These are phyloP conservation scores for Clepsis dumicolana DNA, from an alignment of 2,888 invertebrate genomes.

Conservation along the genomic window DNA sequence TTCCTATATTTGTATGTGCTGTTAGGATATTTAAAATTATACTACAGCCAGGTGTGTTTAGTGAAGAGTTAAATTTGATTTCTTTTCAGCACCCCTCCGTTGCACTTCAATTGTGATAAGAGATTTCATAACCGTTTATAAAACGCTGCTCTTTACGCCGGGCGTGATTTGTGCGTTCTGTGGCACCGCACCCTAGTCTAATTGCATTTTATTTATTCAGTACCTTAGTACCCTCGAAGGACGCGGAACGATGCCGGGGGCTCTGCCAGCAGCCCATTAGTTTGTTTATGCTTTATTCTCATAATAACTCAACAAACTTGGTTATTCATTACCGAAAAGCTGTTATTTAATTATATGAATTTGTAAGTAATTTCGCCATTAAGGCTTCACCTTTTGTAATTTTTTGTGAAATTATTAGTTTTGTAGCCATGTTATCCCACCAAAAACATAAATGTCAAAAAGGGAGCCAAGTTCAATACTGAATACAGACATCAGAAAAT, in stretches of 20 bases:
- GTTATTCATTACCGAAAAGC: constrained; percentile 34
- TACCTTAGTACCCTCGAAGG: constrained; percentile 64
- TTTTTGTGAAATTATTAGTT: too few species aligned
- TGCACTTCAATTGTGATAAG: constrained; percentile 51
- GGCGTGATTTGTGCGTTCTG: constrained; percentile 55
- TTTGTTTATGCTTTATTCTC: constrained; percentile 61
- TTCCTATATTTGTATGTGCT: constrained; percentile 18
- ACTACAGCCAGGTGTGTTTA: constrained; percentile 39
- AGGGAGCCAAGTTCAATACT: too few species aligned
- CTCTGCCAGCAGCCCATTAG: constrained; percentile 66
- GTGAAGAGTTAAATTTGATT: constrained; percentile 56
- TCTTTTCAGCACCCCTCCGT: constrained; percentile 58
- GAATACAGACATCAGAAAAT: too few species aligned
- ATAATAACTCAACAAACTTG: constrained; percentile 56
- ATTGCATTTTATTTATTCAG: constrained; percentile 84
- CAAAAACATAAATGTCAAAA: too few species aligned
- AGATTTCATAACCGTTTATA: constrained; percentile 62
- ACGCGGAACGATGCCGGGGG: constrained; percentile 57
- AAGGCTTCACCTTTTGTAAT: too few species aligned
- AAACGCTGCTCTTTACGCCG: constrained; percentile 54
- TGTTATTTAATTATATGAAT: constrained; percentile 32
- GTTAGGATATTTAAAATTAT: background rate
- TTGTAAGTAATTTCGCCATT: background rate
- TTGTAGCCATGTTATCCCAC: too few species aligned
- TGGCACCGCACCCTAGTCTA: constrained; percentile 65